Evolutionary conservation across 2,888 invertebrate genomes (phyloP), one percentile per base, ranked within the genome.

Genomic region (Gibbula magus): DNA sequence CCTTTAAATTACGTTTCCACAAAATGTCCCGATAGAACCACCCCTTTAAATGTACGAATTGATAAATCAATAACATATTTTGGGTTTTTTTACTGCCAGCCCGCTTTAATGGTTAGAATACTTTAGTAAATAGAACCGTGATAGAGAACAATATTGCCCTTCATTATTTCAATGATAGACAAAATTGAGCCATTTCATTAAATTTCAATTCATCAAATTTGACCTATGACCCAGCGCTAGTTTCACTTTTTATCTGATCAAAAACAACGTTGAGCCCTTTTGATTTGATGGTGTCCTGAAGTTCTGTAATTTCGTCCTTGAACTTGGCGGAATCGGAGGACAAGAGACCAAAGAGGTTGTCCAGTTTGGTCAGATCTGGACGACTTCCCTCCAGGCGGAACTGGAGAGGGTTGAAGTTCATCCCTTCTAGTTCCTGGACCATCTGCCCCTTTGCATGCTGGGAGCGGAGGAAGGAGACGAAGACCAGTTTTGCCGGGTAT

Each of bases 301-400:
- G 81, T 10, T 82, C 84, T 0, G 78, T 75, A 22, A 91, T 78
- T 61, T 90, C 86, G 18, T 89, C 86, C 51, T 88, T 86, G 77
- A 91, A 91, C 13, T 82, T 78, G 2, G 84, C 76, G 0, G 90
- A 87, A n/a, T 89, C 90, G 0, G 90, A 79, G 0, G 90, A 89
- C 81, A 93, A 83, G 20, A 90, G 88, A 25, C 92, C 93, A 76
- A 93, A 90, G 66, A 93, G 79, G 61, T 89, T 91, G 81, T 92
- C 93, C 78, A 93, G 87, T 83, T 93, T 93, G 51, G 91, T 91
- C 78, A 93, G 83, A 84, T 93, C 93, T 8, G 93, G 93, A 13
- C 91, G 86, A 16, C 61, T 75, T 20, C 84, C 78, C 79, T 91
- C 89, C 78, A 93, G 88, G 35, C 87, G 87, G 77, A 91, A 91